Percentiles rank a stretch among this genome's conserved stretches.
Conservation (phyloP, 2,113 vertebrate species). For the Solea senegalensis region DNA sequence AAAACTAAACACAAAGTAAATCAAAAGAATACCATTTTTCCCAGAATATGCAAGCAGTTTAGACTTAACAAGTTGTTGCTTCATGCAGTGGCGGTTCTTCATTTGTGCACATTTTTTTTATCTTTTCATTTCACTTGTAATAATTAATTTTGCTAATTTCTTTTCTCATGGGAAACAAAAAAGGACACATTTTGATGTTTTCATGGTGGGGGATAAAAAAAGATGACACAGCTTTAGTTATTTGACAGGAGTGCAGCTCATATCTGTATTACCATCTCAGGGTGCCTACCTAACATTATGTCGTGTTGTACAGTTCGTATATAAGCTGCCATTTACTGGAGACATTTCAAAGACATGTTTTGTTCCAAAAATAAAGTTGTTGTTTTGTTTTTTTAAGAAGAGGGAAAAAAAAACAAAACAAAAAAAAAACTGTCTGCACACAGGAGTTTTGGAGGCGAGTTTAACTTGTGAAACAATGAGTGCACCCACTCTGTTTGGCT, state of each 20-base stretch:
- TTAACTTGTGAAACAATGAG: neutral
- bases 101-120: neutral
- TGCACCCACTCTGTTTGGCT: neutral
- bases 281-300: slow-evolving; percentile 64
- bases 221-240: neutral
- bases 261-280: slow-evolving; percentile 73
- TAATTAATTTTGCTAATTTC: no score
- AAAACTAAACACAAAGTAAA: no score
- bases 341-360: slow-evolving; percentile 46
- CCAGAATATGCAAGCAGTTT: no score
- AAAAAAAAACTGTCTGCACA: no score
- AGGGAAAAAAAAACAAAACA: neutral
- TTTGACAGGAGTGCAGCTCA: slow-evolving; percentile 36
- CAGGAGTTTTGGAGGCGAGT: neutral
- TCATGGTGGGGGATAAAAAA: slow-evolving; percentile 45
- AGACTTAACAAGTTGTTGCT: no score
- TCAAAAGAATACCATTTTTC: no score
- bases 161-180: slow-evolving; percentile 7
- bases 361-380: neutral
- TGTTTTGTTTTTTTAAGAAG: neutral
- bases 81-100: no score
- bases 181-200: slow-evolving; percentile 29
- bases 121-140: slow-evolving; percentile 25
- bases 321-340: slow-evolving; percentile 45
- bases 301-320: slow-evolving; percentile 37